A percentile compares a stretch with the other conserved stretches of the same genome.
These are phyloP conservation scores for Xenentodon cancila DNA, from an alignment of 2,797 vertebrate genomes.

Conservation along the genomic window DNA sequence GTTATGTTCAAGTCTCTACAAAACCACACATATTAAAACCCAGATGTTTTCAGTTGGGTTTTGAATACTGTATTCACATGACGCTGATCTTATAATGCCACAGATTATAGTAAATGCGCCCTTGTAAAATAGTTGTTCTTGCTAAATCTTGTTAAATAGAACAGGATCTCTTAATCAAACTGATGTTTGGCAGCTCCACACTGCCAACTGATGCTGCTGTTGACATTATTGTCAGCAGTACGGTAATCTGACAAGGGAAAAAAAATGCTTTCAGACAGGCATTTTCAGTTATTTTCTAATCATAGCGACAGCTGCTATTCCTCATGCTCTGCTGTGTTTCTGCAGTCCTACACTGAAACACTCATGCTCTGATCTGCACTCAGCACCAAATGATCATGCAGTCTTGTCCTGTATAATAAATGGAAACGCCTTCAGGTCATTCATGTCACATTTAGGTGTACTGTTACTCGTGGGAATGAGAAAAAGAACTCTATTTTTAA, in stretches of 20 bases:
- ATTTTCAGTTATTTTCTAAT: slow-evolving; percentile 5
- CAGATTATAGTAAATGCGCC: neutral
- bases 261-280: slow-evolving; percentile 14
- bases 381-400: too few species aligned
- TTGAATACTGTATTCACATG: neutral
- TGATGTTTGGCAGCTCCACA: slow-evolving; percentile 9
- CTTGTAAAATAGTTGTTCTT: neutral
- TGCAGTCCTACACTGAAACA: neutral
- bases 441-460: too few species aligned
- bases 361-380: neutral
- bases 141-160: too few species aligned
- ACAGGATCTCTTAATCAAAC: slow-evolving; percentile 1
- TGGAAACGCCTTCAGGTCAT: too few species aligned
- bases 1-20: neutral
- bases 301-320: neutral
- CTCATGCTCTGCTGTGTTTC: neutral
- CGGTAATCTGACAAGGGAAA: slow-evolving; percentile 22
- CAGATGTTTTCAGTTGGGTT: neutral
- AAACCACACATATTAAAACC: neutral
- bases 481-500: too few species aligned
- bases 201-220: slow-evolving; percentile 11
- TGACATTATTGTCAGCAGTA: slow-evolving; percentile 22
- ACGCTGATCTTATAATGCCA: neutral
- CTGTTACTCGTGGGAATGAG: too few species aligned
- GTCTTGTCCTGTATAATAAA: too few species aligned